A percentile compares a stretch with the other conserved stretches of the same genome.
Conservation (phyloP, 2,797 vertebrate species). For the Chiloscyllium punctatum region DNA sequence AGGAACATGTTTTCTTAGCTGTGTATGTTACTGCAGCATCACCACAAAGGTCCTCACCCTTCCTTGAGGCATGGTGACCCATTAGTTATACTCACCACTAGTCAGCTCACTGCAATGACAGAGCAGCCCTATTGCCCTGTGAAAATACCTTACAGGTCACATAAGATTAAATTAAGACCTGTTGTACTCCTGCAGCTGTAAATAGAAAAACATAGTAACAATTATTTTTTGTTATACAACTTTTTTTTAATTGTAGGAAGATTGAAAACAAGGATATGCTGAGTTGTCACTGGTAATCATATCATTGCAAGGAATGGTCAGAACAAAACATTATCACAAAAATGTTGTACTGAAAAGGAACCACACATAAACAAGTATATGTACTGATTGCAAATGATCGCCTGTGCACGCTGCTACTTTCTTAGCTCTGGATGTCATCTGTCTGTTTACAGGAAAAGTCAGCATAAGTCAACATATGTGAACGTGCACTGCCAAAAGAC, state of each 20-base stretch:
- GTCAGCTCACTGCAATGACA: no score
- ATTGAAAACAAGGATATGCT: no score
- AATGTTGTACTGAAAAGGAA: not conserved
- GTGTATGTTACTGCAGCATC: not conserved
- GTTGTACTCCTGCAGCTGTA: not conserved
- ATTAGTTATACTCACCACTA: no score
- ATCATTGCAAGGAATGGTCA: not conserved
- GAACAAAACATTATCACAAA: not conserved
- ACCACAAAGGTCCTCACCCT: no score
- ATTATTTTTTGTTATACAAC: not conserved
- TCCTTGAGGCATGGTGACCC: no score
- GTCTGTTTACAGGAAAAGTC: not conserved
- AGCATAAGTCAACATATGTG: not conserved
- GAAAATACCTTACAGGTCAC: not conserved
- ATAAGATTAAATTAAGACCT: not conserved
- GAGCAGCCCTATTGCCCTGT: no score
- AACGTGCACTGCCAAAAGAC: not conserved
- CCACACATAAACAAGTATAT: not conserved
- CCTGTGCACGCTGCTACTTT: not conserved
- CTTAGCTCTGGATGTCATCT: not conserved
- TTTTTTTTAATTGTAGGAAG: not conserved
- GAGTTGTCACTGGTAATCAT: not conserved
- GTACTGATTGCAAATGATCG: not conserved
- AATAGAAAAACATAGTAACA: not conserved
- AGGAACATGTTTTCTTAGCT: not conserved